These are phyloP conservation scores for Semaprochilodus insignis DNA, from an alignment of 2,797 vertebrate genomes.

Conservation along the genomic window DNA sequence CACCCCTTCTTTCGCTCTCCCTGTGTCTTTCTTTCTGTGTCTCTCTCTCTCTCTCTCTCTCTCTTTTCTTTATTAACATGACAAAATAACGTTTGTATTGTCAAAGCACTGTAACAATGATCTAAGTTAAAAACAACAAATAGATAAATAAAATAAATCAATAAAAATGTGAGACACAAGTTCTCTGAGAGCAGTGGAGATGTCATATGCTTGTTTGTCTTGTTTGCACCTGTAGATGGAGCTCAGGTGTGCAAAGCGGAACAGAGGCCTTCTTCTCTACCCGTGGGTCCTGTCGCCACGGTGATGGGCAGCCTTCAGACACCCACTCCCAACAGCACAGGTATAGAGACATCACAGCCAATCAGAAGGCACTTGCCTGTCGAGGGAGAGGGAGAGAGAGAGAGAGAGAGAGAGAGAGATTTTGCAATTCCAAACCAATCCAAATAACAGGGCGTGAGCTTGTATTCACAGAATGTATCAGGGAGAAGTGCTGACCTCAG, in stretches of 20 bases:
- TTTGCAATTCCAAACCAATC: no score
- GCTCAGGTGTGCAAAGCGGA: constrained; percentile 94
- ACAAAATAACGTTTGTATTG: no score
- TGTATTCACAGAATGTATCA: background rate
- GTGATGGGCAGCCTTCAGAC: constrained; percentile 95
- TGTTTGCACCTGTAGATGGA: constrained; percentile 79
- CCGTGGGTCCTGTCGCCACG: constrained; percentile 91
- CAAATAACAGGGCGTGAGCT: no score
- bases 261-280: constrained; percentile 93
- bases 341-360: constrained; percentile 67
- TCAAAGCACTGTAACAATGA: no score
- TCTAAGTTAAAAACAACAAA: no score
- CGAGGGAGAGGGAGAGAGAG: no score
- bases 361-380: background rate
- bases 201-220: constrained; percentile 13
- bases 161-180: no score
- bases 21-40: background rate
- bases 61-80: no score
- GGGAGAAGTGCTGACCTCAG: background rate
- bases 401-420: no score
- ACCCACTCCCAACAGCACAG: constrained; percentile 98
- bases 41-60: background rate
- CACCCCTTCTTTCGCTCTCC: background rate
- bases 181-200: background rate
- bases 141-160: no score